Evolutionary conservation across 2,888 invertebrate genomes (phyloP), one percentile per base, ranked within the genome.

Genomic region (Callosobruchus maculatus): DNA sequence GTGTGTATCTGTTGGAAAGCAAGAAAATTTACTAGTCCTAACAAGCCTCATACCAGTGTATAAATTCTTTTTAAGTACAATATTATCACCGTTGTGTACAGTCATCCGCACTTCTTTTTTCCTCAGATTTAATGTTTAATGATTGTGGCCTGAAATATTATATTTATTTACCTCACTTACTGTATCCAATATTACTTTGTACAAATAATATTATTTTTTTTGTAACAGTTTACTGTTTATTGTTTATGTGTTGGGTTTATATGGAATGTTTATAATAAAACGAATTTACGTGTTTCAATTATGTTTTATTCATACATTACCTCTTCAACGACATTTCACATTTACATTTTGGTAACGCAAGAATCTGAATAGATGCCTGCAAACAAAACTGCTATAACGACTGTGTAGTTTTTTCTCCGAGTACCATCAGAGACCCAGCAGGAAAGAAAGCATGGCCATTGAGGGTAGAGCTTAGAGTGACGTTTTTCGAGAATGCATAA

Each of bases 171-270:
- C 84, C 84, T 84, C 83, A 83, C 79, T 77, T 79, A 78, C 76
- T 80, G 79, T 81, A 81, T 81, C 80, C 80, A 75, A 77, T 80
- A 80, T 79, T 49, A 3, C 49, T 18, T 83, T 84, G 85, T 85
- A 85, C 83, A 85, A 84, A 82, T 81, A 79, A 81, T 81, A 80
- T 82, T 81, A 80, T 80, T 83, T 80, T 81, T 81, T 83, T 83
- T 84, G 81, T 83, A 83, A 83, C 83, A 83, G 82, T 83, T 84
- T 84, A 83, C 83, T 83, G 82, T 83, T 84, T 82, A 83, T 85
- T 83, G 83, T 85, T 84, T 84, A 83, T 85, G 86, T 87, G 87
- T 87, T 86, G 87, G 86, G 87, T 86, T 87, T 86, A 85, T 86
- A 84, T 85, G 86, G 86, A 86, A 83, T 86, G 87, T 86, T 86